These are phyloP conservation scores for Caenorhabditis sp. DNA, from an alignment of 2,888 invertebrate species.

Conservation along the genomic window DNA sequence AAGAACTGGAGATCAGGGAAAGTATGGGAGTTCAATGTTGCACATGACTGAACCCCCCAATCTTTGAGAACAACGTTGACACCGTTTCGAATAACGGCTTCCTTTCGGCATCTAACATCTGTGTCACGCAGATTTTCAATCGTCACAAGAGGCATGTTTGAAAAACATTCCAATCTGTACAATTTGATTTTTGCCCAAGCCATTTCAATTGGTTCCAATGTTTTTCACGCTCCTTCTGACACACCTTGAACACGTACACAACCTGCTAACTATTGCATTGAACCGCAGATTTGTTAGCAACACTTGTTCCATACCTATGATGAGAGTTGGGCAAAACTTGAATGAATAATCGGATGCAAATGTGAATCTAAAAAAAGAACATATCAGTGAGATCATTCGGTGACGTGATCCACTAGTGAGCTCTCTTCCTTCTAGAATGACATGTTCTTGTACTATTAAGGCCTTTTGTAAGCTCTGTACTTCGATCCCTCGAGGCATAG, in stretches of 20 bases:
- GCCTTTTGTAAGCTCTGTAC: too few relatives aligned
- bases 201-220: slow-evolving; percentile 13
- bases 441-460: too few relatives aligned
- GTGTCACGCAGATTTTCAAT: too few relatives aligned
- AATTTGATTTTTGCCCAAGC: slow-evolving; percentile 1
- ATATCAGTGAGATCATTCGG: neutral
- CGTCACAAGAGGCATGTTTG: slow-evolving; percentile 12
- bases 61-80: too few relatives aligned
- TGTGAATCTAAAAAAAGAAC: neutral
- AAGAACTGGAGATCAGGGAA: too few relatives aligned
- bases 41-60: neutral
- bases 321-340: neutral
- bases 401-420: too few relatives aligned
- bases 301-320: neutral
- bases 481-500: too few relatives aligned
- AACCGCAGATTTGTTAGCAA: neutral
- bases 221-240: neutral
- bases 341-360: neutral
- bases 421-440: too few relatives aligned
- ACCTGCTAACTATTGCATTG: neutral
- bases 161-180: neutral
- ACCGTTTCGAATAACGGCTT: too few relatives aligned
- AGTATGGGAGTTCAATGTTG: neutral
- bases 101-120: too few relatives aligned
- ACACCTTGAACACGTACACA: neutral